Conservation (phyloP, 2,797 vertebrate species). For the Muscicapa striata region DNA sequence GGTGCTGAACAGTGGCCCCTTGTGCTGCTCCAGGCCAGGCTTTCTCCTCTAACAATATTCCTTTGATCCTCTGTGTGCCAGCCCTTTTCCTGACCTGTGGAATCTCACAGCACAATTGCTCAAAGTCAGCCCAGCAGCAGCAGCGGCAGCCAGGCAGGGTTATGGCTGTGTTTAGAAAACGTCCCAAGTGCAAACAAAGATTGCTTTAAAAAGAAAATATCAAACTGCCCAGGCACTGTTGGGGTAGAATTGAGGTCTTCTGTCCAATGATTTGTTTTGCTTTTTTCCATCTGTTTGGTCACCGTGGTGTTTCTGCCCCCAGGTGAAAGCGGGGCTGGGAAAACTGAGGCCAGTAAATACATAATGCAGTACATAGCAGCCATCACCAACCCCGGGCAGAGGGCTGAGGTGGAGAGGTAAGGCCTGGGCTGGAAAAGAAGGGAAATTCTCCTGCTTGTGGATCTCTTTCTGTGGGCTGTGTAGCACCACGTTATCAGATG, state of each 20-base stretch:
- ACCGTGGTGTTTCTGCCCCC: slow-evolving; percentile 32
- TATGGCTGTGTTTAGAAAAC: neutral
- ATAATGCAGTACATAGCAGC: slow-evolving; percentile 99
- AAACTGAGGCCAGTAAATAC: slow-evolving; percentile 98
- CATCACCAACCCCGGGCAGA: slow-evolving; percentile 97
- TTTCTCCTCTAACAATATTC: slow-evolving; percentile 56
- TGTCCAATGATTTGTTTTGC: neutral
- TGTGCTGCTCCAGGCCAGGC: slow-evolving; percentile 6
- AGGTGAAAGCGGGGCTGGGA: slow-evolving; percentile 98
- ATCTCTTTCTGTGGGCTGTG: neutral
- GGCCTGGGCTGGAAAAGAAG: neutral
- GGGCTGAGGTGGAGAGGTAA: slow-evolving; percentile 97
- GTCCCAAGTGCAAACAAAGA: neutral
- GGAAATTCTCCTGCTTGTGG: neutral
- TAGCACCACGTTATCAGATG: neutral
- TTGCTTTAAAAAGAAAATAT: neutral
- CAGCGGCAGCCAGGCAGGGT: neutral
- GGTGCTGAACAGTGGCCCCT: slow-evolving; percentile 47
- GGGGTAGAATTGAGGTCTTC: neutral
- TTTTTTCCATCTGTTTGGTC: neutral
- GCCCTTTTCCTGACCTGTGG: neutral
- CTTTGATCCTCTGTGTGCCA: slow-evolving; percentile 43
- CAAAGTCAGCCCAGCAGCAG: neutral
- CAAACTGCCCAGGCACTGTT: fast-evolving
- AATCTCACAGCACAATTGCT: neutral